Percentiles rank a stretch among this genome's conserved stretches.
Conservation (phyloP, 1,140 invertebrate species). For the Panagrolaimus sp. region DNA sequence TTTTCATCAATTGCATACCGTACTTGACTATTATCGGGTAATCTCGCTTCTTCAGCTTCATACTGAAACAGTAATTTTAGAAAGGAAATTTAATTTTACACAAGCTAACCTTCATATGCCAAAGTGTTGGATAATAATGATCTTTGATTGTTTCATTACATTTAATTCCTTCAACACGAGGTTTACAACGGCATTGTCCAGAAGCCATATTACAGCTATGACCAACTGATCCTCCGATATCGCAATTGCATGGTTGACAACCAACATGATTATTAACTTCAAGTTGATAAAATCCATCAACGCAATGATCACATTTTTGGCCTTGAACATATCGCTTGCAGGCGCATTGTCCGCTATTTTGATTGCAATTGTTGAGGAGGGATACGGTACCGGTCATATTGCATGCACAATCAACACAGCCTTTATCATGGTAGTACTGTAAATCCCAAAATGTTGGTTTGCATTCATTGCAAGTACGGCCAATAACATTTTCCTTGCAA, state of each 20-base stretch:
- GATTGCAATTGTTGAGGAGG: slow-evolving; percentile 74
- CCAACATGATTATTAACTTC: slow-evolving; percentile 61
- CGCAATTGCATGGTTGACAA: slow-evolving; percentile 78
- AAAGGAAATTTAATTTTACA: no score
- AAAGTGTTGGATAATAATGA: slow-evolving; percentile 89
- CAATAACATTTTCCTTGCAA: slow-evolving; percentile 86
- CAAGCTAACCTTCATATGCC: slow-evolving; percentile 67
- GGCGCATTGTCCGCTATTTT: slow-evolving; percentile 75
- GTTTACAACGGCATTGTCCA: slow-evolving; percentile 81
- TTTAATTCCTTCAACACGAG: slow-evolving; percentile 75
- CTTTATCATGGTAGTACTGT: slow-evolving; percentile 75
- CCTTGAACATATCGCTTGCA: slow-evolving; percentile 78
- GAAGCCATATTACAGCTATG: slow-evolving; percentile 76
- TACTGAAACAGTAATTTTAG: slow-evolving; percentile 65
- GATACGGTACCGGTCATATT: slow-evolving; percentile 76
- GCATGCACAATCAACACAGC: slow-evolving; percentile 83
- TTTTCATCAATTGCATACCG: slow-evolving; percentile 78
- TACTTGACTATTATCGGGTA: slow-evolving; percentile 70
- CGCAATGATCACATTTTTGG: slow-evolving; percentile 73
- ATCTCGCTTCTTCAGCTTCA: slow-evolving; percentile 83
- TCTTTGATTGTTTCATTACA: slow-evolving; percentile 78
- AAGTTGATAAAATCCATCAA: slow-evolving; percentile 77
- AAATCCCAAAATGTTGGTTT: slow-evolving; percentile 90
- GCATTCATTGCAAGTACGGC: slow-evolving; percentile 87
- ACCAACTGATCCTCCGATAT: slow-evolving; percentile 83